Conservation (phyloP, 2,888 invertebrate genomes). For the Dastarcus helophoroides region DNA sequence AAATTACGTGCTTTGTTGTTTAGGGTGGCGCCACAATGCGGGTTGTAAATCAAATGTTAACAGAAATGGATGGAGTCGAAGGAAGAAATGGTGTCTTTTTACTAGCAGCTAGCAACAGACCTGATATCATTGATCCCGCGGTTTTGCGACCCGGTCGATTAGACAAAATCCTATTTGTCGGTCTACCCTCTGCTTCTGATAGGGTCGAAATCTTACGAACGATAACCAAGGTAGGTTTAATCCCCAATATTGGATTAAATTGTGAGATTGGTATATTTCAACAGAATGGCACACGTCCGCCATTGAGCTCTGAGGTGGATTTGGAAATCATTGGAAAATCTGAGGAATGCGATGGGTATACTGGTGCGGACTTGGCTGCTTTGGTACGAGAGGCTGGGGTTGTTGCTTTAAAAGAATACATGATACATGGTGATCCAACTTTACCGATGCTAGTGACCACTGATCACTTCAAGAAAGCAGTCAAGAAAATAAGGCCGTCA, state of each 20-base stretch:
- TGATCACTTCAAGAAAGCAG: conserved; percentile 66
- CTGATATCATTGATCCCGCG: conserved; percentile 94
- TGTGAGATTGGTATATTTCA: conserved; percentile 16
- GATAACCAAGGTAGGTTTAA: conserved; percentile 63
- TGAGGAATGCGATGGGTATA: conserved; percentile 62
- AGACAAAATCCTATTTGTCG: conserved; percentile 83
- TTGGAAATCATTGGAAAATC: conserved; percentile 58
- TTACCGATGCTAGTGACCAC: conserved; percentile 46
- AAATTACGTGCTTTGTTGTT: conserved; percentile 7
- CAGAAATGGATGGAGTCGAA: conserved; percentile 98
- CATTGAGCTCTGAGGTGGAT: conserved; percentile 63
- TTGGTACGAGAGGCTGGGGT: conserved; percentile 81
- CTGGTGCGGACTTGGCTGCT: conserved; percentile 89
- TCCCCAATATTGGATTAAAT: conserved; percentile 1
- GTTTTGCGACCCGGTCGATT: conserved; percentile 80
- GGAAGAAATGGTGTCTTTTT: conserved; percentile 85
- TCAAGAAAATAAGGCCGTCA: conserved; percentile 75
- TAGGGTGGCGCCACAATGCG: conserved; percentile 63
- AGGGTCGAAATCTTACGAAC: conserved; percentile 80
- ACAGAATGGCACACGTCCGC: conserved; percentile 70
- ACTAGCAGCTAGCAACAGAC: conserved; percentile 92
- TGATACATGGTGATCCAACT: conserved; percentile 42
- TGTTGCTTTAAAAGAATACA: conserved; percentile 65
- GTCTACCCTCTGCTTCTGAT: conserved; percentile 69
- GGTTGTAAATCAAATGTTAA: conserved; percentile 92